Evolutionary conservation across 1,140 invertebrate genomes (phyloP).

Genomic region (Mylabris phalerata): DNA sequence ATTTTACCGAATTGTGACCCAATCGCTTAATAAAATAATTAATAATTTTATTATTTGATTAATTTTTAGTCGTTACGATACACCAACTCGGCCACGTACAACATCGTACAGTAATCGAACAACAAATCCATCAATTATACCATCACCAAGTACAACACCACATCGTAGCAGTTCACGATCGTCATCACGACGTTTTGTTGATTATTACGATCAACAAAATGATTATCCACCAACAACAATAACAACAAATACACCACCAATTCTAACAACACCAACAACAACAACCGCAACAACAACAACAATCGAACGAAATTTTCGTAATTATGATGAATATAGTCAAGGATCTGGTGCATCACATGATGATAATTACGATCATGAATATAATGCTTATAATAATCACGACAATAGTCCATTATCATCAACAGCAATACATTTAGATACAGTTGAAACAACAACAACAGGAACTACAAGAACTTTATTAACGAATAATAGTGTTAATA

Average conservation of each 20-base stretch:
- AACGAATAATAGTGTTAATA: too few species aligned
- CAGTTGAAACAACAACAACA: background rate
- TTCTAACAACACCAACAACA: background rate
- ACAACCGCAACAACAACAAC: constrained; percentile 10
- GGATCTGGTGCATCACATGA: constrained; percentile 56
- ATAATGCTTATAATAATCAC: constrained; percentile 13
- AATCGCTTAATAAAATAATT: too few species aligned
- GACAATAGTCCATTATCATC: constrained; percentile 22
- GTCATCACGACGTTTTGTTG: constrained; percentile 36
- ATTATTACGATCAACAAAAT: constrained; percentile 39
- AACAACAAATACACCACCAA: constrained; percentile 14
- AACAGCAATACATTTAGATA: constrained; percentile 26
- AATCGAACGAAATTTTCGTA: constrained; percentile 47
- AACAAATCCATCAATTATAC: constrained; percentile 28
- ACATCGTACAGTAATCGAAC: constrained; percentile 45
- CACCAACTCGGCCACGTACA: constrained; percentile 45
- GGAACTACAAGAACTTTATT: constrained; percentile 16
- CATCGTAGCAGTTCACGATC: constrained; percentile 34
- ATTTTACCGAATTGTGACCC: too few species aligned
- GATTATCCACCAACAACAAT: constrained; percentile 24
- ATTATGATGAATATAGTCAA: constrained; percentile 58
- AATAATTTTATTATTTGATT: background rate
- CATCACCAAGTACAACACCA: constrained; percentile 39
- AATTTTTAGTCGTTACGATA: constrained; percentile 35
- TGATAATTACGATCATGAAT: constrained; percentile 49